Evolutionary conservation across 1,140 invertebrate species (phyloP).

Genomic region (Pygmarrhopalites habei): DNA sequence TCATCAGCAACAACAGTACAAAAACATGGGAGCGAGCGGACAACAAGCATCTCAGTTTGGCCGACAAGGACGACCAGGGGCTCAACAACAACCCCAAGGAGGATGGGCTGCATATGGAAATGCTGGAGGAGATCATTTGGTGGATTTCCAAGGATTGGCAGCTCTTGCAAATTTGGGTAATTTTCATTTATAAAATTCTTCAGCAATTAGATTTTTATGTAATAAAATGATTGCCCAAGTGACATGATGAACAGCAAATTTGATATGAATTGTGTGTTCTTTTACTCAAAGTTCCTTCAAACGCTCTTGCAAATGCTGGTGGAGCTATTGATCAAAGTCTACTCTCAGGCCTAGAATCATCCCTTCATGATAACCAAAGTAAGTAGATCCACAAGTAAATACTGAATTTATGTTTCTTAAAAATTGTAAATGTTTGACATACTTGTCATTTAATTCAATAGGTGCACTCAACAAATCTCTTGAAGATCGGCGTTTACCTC

Average conservation of each 20-base stretch:
- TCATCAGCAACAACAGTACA: conserved; percentile 19
- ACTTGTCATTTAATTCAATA: too few relatives aligned
- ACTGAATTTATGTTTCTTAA: too few relatives aligned
- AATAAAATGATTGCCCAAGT: too few relatives aligned
- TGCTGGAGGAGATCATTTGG: conserved; percentile 2
- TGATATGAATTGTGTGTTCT: too few relatives aligned
- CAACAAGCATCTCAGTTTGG: conserved; percentile 5
- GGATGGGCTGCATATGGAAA: conserved; percentile 13
- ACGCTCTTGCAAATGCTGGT: conserved; percentile 24
- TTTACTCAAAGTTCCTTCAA: too few relatives aligned
- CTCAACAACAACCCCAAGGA: conserved; percentile 12
- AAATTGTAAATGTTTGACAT: too few relatives aligned
- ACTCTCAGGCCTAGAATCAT: conserved; percentile 13
- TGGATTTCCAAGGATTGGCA: conserved; percentile 29
- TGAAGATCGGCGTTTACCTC: conserved; percentile 29
- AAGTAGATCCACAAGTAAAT: too few relatives aligned
- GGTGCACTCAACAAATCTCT: too few relatives aligned
- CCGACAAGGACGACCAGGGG: not conserved
- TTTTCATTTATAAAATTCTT: too few relatives aligned
- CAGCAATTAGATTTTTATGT: too few relatives aligned
- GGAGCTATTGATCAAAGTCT: conserved; percentile 19
- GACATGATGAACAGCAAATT: too few relatives aligned
- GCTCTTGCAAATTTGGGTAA: conserved; percentile 19
- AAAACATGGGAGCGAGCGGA: conserved; percentile 17
- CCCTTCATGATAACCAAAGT: conserved; percentile 30